A percentile compares a stretch with the other conserved stretches of the same genome.
Evolutionary conservation across 2,797 vertebrate species (phyloP).

Genomic region (Pantherophis vulpinus): DNA sequence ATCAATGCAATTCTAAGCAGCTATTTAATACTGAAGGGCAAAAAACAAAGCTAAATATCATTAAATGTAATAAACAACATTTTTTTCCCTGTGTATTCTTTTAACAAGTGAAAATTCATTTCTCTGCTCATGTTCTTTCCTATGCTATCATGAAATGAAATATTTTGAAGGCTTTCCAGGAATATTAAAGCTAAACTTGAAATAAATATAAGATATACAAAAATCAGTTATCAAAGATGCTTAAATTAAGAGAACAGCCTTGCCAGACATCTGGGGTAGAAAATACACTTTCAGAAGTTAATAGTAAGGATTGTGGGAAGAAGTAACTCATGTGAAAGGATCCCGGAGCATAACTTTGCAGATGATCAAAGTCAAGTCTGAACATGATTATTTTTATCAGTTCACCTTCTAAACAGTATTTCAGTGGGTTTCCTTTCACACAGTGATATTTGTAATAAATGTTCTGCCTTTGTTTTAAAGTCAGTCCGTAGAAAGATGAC

Average conservation of each 20-base stretch:
- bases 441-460: conserved; percentile 93
- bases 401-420: conserved; percentile 87
- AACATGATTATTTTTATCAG: conserved; percentile 75
- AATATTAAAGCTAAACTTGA: conserved; percentile 60
- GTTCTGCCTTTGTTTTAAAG: conserved; percentile 92
- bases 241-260: conserved; percentile 50
- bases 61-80: conserved; percentile 16
- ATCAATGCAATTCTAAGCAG: neutral
- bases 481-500: conserved; percentile 92
- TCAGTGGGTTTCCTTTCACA: conserved; percentile 97
- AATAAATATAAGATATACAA: conserved; percentile 57
- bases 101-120: neutral
- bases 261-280: conserved; percentile 58
- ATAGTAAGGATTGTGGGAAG: neutral
- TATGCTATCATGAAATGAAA: conserved; percentile 61
- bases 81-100: conserved; percentile 29
- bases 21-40: conserved; percentile 2
- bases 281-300: conserved; percentile 43
- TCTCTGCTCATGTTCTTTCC: conserved; percentile 40
- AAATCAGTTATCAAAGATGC: conserved; percentile 60
- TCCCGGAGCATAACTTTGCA: conserved; percentile 72
- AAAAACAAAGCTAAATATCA: neutral
- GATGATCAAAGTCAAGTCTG: conserved; percentile 77
- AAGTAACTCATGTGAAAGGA: conserved; percentile 64
- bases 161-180: conserved; percentile 57